These are phyloP conservation scores for Pomatostomus ruficeps DNA, from an alignment of 2,113 vertebrate genomes.

Conservation along the genomic window DNA sequence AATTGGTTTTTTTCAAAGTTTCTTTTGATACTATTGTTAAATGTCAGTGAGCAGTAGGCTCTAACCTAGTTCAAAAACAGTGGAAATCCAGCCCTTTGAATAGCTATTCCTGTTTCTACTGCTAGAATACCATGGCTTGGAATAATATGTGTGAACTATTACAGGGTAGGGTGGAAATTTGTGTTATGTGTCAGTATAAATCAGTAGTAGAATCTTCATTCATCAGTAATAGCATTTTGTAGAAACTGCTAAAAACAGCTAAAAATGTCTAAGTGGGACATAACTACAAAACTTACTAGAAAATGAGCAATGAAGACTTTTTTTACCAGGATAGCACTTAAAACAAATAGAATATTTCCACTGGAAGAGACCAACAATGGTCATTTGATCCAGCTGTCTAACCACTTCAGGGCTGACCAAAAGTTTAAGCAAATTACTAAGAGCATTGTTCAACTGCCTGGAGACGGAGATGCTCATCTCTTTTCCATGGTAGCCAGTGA, in stretches of 20 bases:
- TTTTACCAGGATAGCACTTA: neutral
- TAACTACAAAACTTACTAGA: neutral
- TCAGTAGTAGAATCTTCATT: neutral
- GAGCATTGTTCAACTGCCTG: neutral
- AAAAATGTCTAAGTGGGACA: neutral
- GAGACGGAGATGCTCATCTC: neutral
- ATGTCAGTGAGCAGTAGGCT: neutral
- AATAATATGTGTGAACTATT: neutral
- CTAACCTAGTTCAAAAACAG: neutral
- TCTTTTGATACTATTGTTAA: neutral
- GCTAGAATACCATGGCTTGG: neutral
- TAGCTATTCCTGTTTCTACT: neutral
- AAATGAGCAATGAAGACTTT: neutral
- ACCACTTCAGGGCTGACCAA: neutral
- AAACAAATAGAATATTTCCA: neutral
- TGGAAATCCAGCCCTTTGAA: neutral
- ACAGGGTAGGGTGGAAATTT: neutral
- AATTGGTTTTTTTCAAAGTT: neutral
- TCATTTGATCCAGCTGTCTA: neutral
- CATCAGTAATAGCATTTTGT: neutral
- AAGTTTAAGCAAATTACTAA: neutral
- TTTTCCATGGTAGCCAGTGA: neutral
- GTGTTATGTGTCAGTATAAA: neutral
- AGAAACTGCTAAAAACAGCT: neutral
- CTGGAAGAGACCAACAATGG: accelerated